These are phyloP conservation scores for Pomatostomus ruficeps DNA, from an alignment of 2,113 vertebrate species.

Conservation along the genomic window DNA sequence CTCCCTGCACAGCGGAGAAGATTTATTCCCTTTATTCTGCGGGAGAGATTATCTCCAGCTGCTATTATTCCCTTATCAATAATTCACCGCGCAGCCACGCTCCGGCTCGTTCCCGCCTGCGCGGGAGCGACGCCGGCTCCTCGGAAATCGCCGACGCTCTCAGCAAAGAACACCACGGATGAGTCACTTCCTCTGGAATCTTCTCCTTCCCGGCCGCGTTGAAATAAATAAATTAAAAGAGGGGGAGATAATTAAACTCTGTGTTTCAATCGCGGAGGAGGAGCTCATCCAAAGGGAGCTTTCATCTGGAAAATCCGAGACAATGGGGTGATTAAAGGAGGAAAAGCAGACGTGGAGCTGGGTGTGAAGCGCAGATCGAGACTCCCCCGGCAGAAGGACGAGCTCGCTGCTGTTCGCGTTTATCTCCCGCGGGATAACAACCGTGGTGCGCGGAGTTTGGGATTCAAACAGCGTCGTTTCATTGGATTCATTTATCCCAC, in stretches of 20 bases:
- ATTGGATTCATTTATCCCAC: neutral
- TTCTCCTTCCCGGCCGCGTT: neutral
- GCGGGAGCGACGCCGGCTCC: neutral
- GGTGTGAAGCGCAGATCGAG: neutral
- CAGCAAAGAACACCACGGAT: neutral
- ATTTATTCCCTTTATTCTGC: neutral
- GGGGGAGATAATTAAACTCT: neutral
- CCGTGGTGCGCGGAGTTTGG: fast-evolving
- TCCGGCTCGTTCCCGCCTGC: neutral
- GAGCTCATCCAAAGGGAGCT: neutral
- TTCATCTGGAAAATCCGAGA: neutral
- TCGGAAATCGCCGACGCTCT: neutral
- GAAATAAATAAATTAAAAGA: neutral
- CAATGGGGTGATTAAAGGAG: neutral
- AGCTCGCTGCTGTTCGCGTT: neutral
- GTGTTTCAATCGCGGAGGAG: neutral
- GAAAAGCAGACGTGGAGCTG: neutral
- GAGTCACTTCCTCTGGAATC: conserved; percentile 35
- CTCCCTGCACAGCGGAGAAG: neutral
- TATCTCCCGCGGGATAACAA: neutral
- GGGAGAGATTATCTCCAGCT: neutral
- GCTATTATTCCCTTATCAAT: conserved; percentile 19
- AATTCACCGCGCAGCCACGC: conserved; percentile 6
- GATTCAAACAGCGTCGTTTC: neutral
- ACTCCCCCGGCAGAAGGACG: fast-evolving